Evolutionary conservation across 2,113 vertebrate genomes (phyloP).

Genomic region (Macrotis lagotis): DNA sequence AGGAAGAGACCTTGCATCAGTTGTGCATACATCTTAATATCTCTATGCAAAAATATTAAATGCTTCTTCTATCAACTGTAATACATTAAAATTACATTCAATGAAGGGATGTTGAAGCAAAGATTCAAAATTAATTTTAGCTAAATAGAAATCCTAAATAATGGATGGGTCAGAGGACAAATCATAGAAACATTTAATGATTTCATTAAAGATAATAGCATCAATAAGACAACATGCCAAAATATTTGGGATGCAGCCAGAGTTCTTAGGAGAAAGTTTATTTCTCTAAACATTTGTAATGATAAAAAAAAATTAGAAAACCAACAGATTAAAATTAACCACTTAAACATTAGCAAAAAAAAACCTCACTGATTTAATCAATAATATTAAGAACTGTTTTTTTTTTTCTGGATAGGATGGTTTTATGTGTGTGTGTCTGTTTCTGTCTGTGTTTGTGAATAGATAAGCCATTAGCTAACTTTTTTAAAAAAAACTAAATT

Average conservation of each 20-base stretch:
- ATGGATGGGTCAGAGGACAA: not conserved
- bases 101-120: not conserved
- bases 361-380: too few species aligned
- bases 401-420: too few species aligned
- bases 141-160: not conserved
- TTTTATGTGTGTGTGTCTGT: too few species aligned
- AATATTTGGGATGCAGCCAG: not conserved
- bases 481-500: too few species aligned
- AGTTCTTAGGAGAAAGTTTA: not conserved
- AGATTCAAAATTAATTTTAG: not conserved
- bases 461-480: too few species aligned
- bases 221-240: not conserved
- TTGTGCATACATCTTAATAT: not conserved
- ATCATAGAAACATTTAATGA: not conserved
- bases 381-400: too few species aligned
- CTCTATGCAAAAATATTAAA: not conserved
- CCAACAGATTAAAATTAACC: not conserved
- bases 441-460: too few species aligned
- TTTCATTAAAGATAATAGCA: not conserved
- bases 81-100: not conserved
- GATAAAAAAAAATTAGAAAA: not conserved
- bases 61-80: not conserved
- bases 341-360: not conserved
- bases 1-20: not conserved
- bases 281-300: not conserved